A percentile compares a stretch with the other conserved stretches of the same genome.
These are phyloP conservation scores for Equus przewalskii DNA, from an alignment of 2,113 vertebrate genomes.

Conservation along the genomic window DNA sequence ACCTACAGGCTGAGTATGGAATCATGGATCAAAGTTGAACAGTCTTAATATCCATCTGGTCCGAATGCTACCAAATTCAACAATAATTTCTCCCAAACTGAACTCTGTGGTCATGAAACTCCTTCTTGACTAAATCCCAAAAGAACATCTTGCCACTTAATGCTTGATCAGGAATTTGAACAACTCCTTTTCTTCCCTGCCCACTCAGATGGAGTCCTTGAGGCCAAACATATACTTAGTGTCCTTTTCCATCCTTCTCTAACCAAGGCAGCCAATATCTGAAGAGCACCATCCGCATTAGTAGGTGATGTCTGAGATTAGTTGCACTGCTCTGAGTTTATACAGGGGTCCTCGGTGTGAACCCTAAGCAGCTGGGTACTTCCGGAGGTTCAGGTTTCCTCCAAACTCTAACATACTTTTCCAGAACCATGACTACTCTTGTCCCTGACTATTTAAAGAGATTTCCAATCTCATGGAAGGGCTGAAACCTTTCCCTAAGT, in stretches of 20 bases:
- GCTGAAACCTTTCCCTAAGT: neutral
- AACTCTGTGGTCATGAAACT: neutral
- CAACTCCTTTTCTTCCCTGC: neutral
- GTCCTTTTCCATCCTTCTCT: neutral
- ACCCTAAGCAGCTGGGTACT: neutral
- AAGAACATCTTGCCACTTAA: neutral
- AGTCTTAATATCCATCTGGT: neutral
- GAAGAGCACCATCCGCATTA: neutral
- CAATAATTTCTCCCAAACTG: neutral
- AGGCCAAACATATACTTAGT: neutral
- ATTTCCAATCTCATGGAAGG: neutral
- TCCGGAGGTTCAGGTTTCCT: neutral
- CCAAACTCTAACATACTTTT: neutral
- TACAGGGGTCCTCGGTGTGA: neutral
- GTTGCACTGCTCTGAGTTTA: neutral
- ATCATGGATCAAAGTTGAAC: neutral
- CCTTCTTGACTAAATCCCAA: neutral
- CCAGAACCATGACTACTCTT: neutral
- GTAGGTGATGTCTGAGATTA: neutral
- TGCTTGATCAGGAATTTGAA: neutral
- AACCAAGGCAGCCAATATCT: neutral
- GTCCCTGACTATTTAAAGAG: neutral
- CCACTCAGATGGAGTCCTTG: neutral
- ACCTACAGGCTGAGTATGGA: neutral
- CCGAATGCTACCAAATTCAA: neutral